Base-by-base conservation (phyloP, 2,888 invertebrate species). In the Melanotus villosus region DNA sequence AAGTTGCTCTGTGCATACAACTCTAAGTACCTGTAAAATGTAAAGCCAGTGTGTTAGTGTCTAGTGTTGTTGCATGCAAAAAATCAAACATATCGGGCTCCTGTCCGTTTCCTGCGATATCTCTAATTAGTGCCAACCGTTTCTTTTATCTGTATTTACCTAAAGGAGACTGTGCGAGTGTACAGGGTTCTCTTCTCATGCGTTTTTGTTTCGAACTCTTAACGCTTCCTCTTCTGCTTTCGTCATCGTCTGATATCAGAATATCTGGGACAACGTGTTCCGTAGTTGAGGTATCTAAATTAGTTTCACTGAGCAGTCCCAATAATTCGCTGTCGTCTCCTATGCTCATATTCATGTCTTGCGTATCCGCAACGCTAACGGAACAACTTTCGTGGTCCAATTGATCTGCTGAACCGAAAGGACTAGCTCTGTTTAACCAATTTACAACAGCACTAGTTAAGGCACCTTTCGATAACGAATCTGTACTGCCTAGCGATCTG, bases 41-140 rank as follows among this genome's bases (percentile, higher is more conserved):
- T 63, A 57, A 71, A 72, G 72, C 73, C 52, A 64, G 57, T 64
- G 70, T 70, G 66, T 71, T 72, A 65, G 67, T 60, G 65, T 69
- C 66, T 70, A 68, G 63, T 69, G 66, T 66, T 50, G 38, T 30
- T 36, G 19, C 72, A 72, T 69, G 70, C 72, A 59, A 71, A 75
- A 73, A 78, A 72, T 79, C 82, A 83, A 84, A 84, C 84, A 84
- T 84, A 83, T 84, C 84, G 85, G 84, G 84, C 79, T 78, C 81
- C 79, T 69, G 65, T 70, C 65, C 26, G 32, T 34, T 34, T 56
- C 62, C 58, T 64, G 58, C 32, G 30, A 56, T 30, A 47, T 32
- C 19, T 60, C 67, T 56, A 64, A 21, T 59, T 68, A 68, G 59
- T 52, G 58, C 38, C 12, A 65, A 52, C 43, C 41, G 7, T 50